These are phyloP conservation scores for Pelobates cultripes DNA, from an alignment of 2,797 vertebrate species.

Conservation along the genomic window DNA sequence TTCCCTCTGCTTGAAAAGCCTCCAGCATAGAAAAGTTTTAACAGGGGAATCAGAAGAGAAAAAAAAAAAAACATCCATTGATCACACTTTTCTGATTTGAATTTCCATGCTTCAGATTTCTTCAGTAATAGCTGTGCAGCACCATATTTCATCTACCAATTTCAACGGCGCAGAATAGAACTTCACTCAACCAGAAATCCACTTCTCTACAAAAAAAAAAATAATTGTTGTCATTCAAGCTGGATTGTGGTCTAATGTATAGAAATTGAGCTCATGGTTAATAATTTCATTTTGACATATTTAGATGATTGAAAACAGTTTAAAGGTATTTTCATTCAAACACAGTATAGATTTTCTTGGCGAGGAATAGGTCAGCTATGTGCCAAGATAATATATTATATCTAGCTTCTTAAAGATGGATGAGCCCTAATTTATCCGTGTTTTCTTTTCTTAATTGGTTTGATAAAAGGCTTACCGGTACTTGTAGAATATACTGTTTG, in stretches of 20 bases:
- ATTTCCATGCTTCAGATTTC: constrained; percentile 46
- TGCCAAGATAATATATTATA: constrained; percentile 12
- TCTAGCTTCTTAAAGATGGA: neutral
- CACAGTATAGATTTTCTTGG: constrained; percentile 37
- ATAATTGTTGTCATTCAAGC: constrained; percentile 41
- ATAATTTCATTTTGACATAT: constrained; percentile 49
- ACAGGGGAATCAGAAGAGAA: constrained; percentile 37
- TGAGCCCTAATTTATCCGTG: neutral
- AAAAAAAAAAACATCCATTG: constrained; percentile 33
- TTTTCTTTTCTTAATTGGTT: neutral
- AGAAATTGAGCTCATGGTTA: constrained; percentile 29
- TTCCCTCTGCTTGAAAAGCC: constrained; percentile 34
- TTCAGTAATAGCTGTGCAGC: constrained; percentile 41
- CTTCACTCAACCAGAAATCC: constrained; percentile 49
- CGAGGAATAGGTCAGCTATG: constrained; percentile 13
- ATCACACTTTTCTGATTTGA: constrained; percentile 43
- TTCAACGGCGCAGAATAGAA: constrained; percentile 41
- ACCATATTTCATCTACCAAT: constrained; percentile 52
- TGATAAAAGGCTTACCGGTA: neutral
- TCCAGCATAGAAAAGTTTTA: constrained; percentile 31
- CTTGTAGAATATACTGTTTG: neutral
- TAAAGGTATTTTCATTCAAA: constrained; percentile 37
- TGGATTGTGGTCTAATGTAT: constrained; percentile 19
- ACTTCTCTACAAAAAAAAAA: constrained; percentile 27
- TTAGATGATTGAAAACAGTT: constrained; percentile 41